These are phyloP conservation scores for Pagetopsis macropterus DNA, from an alignment of 2,797 vertebrate genomes.

Conservation along the genomic window DNA sequence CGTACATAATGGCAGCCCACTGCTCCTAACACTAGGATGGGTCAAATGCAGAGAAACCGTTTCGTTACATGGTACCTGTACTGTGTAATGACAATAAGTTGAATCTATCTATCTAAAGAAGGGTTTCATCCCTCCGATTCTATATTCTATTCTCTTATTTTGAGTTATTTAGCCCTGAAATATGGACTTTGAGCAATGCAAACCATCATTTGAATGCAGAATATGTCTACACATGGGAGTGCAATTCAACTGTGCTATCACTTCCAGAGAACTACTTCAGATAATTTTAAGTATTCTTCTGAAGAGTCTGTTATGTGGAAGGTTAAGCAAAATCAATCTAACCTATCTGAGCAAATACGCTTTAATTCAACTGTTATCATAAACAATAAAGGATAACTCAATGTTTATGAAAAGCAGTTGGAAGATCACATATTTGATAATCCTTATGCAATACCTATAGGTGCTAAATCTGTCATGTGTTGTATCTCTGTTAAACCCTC, in stretches of 20 bases:
- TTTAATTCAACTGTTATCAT: not conserved
- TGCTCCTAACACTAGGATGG: too few relatives aligned
- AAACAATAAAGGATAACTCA: not conserved
- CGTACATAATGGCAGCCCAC: too few relatives aligned
- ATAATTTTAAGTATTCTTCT: not conserved
- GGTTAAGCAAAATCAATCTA: not conserved
- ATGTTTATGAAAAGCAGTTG: not conserved
- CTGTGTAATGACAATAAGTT: too few relatives aligned
- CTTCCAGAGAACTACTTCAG: not conserved
- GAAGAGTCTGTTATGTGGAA: not conserved
- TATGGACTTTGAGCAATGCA: not conserved
- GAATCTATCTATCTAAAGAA: too few relatives aligned
- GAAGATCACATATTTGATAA: constrained; percentile 29
- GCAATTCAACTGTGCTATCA: not conserved
- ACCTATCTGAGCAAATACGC: not conserved
- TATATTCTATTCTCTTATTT: not conserved
- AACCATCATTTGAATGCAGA: not conserved
- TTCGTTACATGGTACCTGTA: too few relatives aligned
- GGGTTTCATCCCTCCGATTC: too few relatives aligned
- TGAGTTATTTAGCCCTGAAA: not conserved
- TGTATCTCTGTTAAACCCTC: constrained; percentile 28
- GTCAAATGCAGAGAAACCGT: too few relatives aligned
- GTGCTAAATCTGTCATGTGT: constrained; percentile 36
- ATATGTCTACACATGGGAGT: not conserved
- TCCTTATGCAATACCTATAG: constrained; percentile 18